Evolutionary conservation across 2,888 invertebrate species (phyloP).

Genomic region (Gerosis bhagava): DNA sequence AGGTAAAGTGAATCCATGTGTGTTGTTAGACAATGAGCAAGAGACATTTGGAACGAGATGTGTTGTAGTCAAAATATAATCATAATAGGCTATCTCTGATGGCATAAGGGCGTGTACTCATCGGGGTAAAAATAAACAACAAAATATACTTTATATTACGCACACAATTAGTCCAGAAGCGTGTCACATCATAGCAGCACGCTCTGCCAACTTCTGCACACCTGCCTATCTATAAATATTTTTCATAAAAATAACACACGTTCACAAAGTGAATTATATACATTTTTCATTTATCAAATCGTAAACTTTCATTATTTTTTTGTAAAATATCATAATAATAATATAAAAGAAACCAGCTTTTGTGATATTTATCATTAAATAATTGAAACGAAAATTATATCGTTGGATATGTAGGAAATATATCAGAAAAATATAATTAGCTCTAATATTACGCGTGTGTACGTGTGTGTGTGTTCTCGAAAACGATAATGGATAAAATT

Average conservation of each 20-base stretch:
- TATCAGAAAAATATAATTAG: no score
- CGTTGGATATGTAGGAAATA: no score
- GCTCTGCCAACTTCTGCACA: constrained; percentile 70
- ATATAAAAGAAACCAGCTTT: no score
- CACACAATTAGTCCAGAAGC: constrained; percentile 69
- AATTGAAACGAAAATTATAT: no score
- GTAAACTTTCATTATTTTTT: no score
- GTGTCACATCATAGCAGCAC: constrained; percentile 55
- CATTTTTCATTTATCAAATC: no score
- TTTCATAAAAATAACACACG: constrained; percentile 63
- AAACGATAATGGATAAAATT: no score
- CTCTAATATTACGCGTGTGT: no score
- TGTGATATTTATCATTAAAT: no score
- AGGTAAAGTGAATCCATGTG: constrained; percentile 51
- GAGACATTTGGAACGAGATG: constrained; percentile 36
- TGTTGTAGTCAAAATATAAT: constrained; percentile 41
- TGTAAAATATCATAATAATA: no score
- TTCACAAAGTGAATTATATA: constrained; percentile 16
- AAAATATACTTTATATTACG: constrained; percentile 50
- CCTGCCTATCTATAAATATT: constrained; percentile 79
- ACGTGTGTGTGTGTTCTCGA: no score
- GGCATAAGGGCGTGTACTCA: constrained; percentile 40
- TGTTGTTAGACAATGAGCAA: constrained; percentile 52
- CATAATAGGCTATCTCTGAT: constrained; percentile 27
- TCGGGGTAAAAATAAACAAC: constrained; percentile 52